A percentile compares a stretch with the other conserved stretches of the same genome.
These are phyloP conservation scores for Diuraphis noxia DNA, from an alignment of 1,140 invertebrate species.

Conservation along the genomic window DNA sequence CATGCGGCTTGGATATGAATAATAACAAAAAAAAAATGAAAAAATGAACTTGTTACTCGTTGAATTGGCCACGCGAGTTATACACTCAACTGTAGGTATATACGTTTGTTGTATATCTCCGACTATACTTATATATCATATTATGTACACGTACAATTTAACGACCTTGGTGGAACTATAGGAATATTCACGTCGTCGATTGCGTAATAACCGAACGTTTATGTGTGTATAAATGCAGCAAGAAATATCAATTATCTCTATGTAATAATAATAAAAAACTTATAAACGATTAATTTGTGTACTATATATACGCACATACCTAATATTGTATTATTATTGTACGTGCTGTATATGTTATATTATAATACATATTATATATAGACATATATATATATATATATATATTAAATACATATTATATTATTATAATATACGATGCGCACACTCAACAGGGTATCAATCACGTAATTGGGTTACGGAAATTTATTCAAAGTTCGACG, in stretches of 20 bases:
- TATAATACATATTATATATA: background rate
- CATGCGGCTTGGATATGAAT: background rate
- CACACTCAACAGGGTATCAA: background rate
- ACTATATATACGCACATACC: background rate
- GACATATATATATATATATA: too few relatives aligned
- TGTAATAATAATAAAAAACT: background rate
- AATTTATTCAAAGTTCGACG: slow-evolving; percentile 33
- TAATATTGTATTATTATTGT: background rate
- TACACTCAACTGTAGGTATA: background rate
- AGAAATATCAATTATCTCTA: slow-evolving; percentile 6
- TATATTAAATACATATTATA: background rate
- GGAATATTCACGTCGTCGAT: slow-evolving; percentile 36
- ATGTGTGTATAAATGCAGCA: background rate
- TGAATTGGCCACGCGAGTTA: background rate
- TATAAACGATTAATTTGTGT: background rate
- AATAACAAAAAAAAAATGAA: background rate
- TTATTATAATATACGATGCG: background rate
- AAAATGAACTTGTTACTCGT: background rate
- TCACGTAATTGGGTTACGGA: slow-evolving; percentile 34
- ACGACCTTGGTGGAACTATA: slow-evolving; percentile 33
- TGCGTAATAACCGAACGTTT: slow-evolving; percentile 19
- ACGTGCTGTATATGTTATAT: background rate
- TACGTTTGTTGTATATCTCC: background rate
- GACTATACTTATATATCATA: background rate
- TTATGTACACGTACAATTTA: background rate